phyloP scores from a whole-genome alignment of 2,113 vertebrate genomes.

The Pelvicachromis taeniatus region DNA sequence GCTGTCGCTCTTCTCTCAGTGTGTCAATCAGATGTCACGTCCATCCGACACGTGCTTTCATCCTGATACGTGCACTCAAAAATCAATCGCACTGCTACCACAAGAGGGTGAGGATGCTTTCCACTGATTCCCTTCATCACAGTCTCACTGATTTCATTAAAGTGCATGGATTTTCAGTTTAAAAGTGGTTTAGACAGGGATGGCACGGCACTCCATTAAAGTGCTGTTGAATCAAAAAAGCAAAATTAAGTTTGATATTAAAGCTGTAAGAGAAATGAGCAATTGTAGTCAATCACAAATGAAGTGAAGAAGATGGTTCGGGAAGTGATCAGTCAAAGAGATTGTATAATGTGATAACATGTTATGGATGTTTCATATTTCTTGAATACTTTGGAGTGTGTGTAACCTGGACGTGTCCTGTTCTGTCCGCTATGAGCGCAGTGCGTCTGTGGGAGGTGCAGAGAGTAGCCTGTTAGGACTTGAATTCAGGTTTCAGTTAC shows the following conservation, averaged over 20 bases:
- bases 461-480: conserved; percentile 15
- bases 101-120: background rate
- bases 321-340: background rate
- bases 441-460: background rate
- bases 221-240: background rate
- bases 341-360: background rate
- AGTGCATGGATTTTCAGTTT: background rate
- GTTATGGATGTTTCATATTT: background rate
- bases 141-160: background rate
- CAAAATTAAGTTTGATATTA: background rate
- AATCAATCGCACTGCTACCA: background rate
- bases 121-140: background rate
- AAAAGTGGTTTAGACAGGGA: background rate
- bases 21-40: background rate
- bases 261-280: background rate
- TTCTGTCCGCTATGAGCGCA: background rate
- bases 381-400: background rate
- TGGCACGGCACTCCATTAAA: background rate
- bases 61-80: background rate
- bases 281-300: background rate
- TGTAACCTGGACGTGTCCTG: background rate
- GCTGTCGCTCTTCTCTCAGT: background rate
- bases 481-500: background rate
- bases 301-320: background rate
- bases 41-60: background rate